Evolutionary conservation across 2,888 invertebrate genomes (phyloP).

Genomic region (Quadroppia sp.): DNA sequence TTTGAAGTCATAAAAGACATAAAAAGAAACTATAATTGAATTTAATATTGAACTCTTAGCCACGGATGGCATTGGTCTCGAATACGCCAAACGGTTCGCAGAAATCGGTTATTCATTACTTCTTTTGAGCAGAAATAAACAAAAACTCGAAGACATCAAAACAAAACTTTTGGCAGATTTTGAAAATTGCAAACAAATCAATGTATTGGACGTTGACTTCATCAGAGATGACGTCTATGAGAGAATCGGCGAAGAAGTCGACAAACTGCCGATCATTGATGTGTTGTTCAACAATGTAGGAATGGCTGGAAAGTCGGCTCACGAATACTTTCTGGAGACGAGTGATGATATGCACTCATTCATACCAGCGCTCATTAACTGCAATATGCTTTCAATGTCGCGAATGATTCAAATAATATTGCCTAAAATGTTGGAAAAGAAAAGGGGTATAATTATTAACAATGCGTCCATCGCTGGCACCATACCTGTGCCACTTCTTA

Average conservation of each 20-base stretch:
- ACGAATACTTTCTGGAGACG: constrained; percentile 72
- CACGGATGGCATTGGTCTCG: constrained; percentile 85
- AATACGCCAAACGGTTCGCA: constrained; percentile 76
- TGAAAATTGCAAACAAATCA: constrained; percentile 1
- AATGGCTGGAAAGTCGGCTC: constrained; percentile 58
- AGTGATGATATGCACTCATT: constrained; percentile 56
- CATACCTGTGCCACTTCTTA: constrained; percentile 78
- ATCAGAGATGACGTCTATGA: constrained; percentile 19
- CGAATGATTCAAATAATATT: constrained; percentile 73
- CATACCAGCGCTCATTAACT: constrained; percentile 74
- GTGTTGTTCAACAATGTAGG: constrained; percentile 72
- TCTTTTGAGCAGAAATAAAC: constrained; percentile 70
- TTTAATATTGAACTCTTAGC: no score
- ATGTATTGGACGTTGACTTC: constrained; percentile 23
- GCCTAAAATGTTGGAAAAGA: constrained; percentile 66
- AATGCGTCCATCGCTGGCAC: constrained; percentile 84
- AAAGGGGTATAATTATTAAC: constrained; percentile 78
- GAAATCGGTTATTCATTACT: constrained; percentile 70
- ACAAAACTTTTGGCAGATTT: background rate
- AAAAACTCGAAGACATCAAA: constrained; percentile 64
- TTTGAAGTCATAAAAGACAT: no score
- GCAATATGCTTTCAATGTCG: constrained; percentile 82
- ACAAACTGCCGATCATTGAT: constrained; percentile 11
- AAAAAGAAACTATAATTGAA: no score
- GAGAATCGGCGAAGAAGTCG: background rate